Conservation (phyloP, 2,113 vertebrate species). For the Rattus rattus region DNA sequence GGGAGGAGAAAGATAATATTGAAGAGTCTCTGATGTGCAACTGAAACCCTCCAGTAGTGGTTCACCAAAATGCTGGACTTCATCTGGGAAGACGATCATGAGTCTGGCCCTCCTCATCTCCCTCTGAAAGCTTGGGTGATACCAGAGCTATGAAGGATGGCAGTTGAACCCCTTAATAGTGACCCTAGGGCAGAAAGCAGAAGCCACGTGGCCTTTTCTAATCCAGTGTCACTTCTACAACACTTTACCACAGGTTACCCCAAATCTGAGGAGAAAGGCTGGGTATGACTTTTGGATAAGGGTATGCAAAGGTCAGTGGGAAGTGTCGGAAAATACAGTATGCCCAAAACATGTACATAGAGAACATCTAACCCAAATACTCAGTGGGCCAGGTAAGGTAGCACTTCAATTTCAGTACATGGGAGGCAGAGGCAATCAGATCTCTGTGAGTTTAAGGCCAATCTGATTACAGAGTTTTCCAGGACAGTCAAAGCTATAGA, state of each 20-base stretch:
- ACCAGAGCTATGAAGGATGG: neutral
- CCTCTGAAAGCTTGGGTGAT: neutral
- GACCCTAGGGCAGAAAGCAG: neutral
- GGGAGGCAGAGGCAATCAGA: neutral
- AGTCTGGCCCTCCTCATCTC: neutral
- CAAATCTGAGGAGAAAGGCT: neutral
- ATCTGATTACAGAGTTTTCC: neutral
- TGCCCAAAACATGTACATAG: neutral
- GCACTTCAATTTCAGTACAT: neutral
- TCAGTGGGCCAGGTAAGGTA: neutral
- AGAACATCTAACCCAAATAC: neutral
- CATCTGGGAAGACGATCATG: neutral
- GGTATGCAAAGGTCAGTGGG: neutral
- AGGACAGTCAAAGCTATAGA: neutral
- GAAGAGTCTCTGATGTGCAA: neutral
- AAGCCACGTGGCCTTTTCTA: neutral
- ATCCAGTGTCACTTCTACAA: neutral
- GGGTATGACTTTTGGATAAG: neutral
- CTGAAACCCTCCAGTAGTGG: neutral
- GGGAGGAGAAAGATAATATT: neutral
- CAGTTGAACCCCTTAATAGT: neutral
- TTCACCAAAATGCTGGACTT: too few species aligned
- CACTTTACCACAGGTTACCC: neutral
- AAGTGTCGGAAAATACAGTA: neutral
- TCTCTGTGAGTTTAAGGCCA: neutral